Percentiles rank a stretch among this genome's conserved stretches.
phyloP scores from a whole-genome alignment of 2,113 vertebrate species.

The Tenebrosternarchus preto region DNA sequence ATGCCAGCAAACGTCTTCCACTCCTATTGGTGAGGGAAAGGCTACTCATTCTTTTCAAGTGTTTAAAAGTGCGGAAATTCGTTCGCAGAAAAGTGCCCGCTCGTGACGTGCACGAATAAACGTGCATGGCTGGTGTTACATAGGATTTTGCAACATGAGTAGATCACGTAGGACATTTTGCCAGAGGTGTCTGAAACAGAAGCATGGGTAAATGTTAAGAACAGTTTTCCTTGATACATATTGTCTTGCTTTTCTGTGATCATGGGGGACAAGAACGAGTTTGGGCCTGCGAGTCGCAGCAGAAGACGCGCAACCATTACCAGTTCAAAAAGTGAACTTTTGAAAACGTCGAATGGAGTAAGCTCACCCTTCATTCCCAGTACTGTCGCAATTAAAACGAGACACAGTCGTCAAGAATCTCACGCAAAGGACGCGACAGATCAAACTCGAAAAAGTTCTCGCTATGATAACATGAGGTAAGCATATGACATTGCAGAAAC shows the following conservation, averaged over 20 bases:
- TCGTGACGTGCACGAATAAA: background rate
- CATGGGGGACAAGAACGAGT: conserved; percentile 34
- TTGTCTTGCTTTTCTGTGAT: background rate
- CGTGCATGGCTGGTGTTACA: background rate
- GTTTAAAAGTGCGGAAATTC: conserved; percentile 42
- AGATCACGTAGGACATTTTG: background rate
- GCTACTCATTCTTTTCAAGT: background rate
- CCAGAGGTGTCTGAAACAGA: background rate
- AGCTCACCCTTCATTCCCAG: background rate
- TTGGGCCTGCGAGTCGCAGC: conserved; percentile 38
- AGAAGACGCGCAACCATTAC: conserved; percentile 51
- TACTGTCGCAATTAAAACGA: background rate
- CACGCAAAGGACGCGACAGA: conserved; percentile 19
- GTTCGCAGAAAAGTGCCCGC: conserved; percentile 6
- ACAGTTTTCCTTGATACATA: background rate
- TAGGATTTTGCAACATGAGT: conserved; percentile 18
- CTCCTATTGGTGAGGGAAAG: conserved; percentile 16
- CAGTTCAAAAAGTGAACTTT: conserved; percentile 26
- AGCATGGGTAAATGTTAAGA: background rate
- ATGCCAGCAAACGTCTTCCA: background rate
- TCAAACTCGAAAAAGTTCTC: conserved; percentile 49
- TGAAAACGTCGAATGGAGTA: conserved; percentile 26
- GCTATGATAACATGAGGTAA: conserved; percentile 65
- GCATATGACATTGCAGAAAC: background rate
- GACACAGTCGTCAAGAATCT: conserved; percentile 31